These are phyloP conservation scores for Ceratitis capitata DNA, from an alignment of 1,140 invertebrate species.

Conservation along the genomic window DNA sequence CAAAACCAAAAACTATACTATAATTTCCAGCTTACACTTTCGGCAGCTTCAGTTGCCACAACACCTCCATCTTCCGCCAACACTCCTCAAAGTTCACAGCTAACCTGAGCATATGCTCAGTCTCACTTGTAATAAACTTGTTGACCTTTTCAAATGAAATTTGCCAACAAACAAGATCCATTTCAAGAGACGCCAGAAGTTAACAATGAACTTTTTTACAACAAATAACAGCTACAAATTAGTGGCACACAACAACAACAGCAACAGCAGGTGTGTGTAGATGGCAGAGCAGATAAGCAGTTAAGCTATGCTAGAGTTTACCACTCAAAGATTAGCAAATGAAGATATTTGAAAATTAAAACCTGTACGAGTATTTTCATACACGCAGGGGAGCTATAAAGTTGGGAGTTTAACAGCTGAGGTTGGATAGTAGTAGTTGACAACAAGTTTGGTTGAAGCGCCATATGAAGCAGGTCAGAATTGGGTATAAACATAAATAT, in stretches of 20 bases:
- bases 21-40: neutral
- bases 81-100: too few species aligned
- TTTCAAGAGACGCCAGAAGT: neutral
- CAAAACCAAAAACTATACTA: neutral
- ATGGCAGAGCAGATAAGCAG: neutral
- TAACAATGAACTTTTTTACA: neutral
- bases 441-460: neutral
- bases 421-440: too few species aligned
- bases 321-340: neutral
- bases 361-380: neutral
- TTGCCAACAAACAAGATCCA: neutral
- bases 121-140: too few species aligned
- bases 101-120: neutral
- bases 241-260: constrained; percentile 3
- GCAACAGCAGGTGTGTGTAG: neutral
- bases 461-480: neutral
- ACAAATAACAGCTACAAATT: neutral
- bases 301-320: neutral
- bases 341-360: constrained; percentile 11
- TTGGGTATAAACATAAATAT: neutral
- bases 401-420: too few species aligned
- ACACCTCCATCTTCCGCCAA: neutral
- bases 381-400: neutral
- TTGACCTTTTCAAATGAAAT: constrained; percentile 19
- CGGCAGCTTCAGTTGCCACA: neutral